Base-by-base conservation (phyloP, 2,113 vertebrate species). In the Notarius quadriscutis region DNA sequence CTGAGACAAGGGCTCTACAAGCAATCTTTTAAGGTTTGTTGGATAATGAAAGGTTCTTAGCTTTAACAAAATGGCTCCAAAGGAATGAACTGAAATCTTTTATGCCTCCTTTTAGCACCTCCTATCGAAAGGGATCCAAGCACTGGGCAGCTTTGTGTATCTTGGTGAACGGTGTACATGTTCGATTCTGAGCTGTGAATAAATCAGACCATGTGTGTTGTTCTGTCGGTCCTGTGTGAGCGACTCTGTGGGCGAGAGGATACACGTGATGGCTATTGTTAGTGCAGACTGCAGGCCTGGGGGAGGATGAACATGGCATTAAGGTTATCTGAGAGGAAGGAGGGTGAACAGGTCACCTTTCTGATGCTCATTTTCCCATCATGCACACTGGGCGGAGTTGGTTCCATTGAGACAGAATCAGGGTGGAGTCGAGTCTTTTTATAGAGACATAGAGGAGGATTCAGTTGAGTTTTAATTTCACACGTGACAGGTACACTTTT, bases 211-310 rank as follows among this genome's bases (percentile, higher is more conserved):
- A 41, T 74, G 6, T 80, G 81, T 87, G 55, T 55, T 27, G 60
- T 30, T 57, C 50, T 69, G 71, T 84, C 30, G 72, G 63, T 4
- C 20, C 9, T 57, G 25, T 81, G 5, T 58, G 55, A 63, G 60
- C 72, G 83, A 62, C 83, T 80, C 82, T n/a, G 81, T 86, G 81
- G 78, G 71, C 60, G 30, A 81, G 41, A 84, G 87, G 84, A 88
- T 87, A 71, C 72, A 60, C 81, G 81, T 84, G 82, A 81, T 57
- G 25, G 15, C 85, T 89, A 85, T 88, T 89, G 75, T 86, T 84
- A 88, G 74, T 22, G 79, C 58, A 17, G 79, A 48, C 79, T n/a
- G 12, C 18, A 34, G 63, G 87, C 80, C 55, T 60, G 30, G 71
- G 74, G 89, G 85, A 84, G 55, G 82, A 74, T 58, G 82, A 84